Evolutionary conservation across 2,797 vertebrate genomes (phyloP).

Genomic region (Aulostomus chinensis): DNA sequence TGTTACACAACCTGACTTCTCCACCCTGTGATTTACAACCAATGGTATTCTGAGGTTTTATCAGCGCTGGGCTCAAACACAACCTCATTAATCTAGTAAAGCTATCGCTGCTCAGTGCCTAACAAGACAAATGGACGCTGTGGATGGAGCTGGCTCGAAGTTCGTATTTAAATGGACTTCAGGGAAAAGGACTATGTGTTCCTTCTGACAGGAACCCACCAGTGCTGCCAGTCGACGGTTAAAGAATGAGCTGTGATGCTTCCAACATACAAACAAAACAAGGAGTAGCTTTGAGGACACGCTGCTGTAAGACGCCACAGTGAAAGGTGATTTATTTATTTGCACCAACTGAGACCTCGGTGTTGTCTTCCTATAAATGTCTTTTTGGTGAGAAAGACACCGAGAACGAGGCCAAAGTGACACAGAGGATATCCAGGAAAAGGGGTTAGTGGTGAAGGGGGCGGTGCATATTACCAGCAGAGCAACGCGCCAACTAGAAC

Average conservation of each 20-base stretch:
- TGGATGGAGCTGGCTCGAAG: conserved; percentile 4
- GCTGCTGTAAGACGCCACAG: neutral
- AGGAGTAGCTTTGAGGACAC: neutral
- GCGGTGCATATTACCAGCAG: too few species aligned
- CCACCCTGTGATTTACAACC: conserved; percentile 2
- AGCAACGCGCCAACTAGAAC: too few species aligned
- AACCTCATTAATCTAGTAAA: conserved; percentile 1
- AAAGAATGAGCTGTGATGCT: neutral
- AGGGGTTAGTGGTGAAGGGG: too few species aligned
- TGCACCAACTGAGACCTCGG: too few species aligned
- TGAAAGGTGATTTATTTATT: neutral
- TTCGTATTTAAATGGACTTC: neutral
- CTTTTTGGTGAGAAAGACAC: too few species aligned
- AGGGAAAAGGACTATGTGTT: conserved; percentile 8
- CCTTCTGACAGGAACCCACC: neutral
- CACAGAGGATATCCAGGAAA: too few species aligned
- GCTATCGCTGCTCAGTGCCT: neutral
- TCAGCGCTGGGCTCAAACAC: neutral
- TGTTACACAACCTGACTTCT: neutral
- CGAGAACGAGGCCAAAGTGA: too few species aligned
- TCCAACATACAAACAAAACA: neutral
- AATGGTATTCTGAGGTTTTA: neutral
- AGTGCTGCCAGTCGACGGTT: conserved; percentile 8
- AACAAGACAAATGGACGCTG: conserved; percentile 1
- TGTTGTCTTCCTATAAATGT: too few species aligned